A percentile compares a stretch with the other conserved stretches of the same genome.
phyloP scores from a whole-genome alignment of 1,140 invertebrate genomes.

The Dreissena rostriformis region DNA sequence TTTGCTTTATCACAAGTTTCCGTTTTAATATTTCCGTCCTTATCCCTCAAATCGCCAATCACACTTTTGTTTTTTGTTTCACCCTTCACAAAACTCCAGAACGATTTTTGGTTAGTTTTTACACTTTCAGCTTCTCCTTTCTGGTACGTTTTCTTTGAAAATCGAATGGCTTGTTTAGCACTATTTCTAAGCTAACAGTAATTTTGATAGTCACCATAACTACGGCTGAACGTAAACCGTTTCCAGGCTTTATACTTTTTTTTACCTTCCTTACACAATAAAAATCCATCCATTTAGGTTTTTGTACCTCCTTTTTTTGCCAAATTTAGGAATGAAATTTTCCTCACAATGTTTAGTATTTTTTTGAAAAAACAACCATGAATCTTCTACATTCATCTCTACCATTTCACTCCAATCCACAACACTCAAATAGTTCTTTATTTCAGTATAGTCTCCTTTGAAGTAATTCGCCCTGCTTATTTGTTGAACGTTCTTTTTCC shows the following conservation, averaged over 20 bases:
- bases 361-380: background rate
- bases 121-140: background rate
- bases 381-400: background rate
- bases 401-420: background rate
- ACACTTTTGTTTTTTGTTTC: background rate
- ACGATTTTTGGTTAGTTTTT: background rate
- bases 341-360: background rate
- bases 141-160: background rate
- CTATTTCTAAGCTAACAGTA: background rate
- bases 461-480: background rate
- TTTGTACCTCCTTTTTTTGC: background rate
- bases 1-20: background rate
- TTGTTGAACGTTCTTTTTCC: background rate
- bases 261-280: background rate
- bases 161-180: background rate
- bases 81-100: background rate
- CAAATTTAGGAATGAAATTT: conserved; percentile 2
- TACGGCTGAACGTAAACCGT: background rate
- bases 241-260: background rate
- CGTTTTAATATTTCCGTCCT: background rate
- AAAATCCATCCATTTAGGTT: background rate
- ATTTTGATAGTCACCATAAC: background rate
- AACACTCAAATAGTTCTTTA: background rate
- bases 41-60: background rate
- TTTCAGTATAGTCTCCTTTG: background rate